These are phyloP conservation scores for Larimichthys crocea DNA, from an alignment of 2,113 vertebrate species.

Conservation along the genomic window DNA sequence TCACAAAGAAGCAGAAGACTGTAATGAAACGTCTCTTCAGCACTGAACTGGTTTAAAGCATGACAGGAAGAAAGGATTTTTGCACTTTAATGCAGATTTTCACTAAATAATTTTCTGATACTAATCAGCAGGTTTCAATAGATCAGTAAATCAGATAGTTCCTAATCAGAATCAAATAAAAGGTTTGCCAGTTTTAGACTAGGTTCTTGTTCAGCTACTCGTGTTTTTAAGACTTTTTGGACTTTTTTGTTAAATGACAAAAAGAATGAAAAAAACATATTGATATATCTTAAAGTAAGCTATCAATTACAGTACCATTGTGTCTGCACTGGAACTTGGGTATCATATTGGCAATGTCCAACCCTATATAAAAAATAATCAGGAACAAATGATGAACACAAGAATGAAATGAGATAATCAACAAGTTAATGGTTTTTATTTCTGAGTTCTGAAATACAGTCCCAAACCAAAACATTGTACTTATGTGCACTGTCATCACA, in stretches of 20 bases:
- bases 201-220: neutral
- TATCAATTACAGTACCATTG: neutral
- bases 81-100: slow-evolving; percentile 10
- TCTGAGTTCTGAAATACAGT: neutral
- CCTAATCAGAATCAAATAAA: too few relatives aligned
- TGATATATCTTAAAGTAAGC: neutral
- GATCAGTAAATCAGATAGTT: too few relatives aligned
- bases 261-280: neutral
- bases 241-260: neutral
- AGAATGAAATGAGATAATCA: neutral
- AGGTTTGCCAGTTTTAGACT: too few relatives aligned
- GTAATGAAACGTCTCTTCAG: slow-evolving; percentile 37
- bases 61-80: slow-evolving; percentile 22
- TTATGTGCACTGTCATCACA: neutral
- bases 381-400: neutral
- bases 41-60: slow-evolving; percentile 14
- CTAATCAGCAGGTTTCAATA: slow-evolving; percentile 17
- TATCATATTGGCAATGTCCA: neutral
- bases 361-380: neutral
- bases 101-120: slow-evolving; percentile 6
- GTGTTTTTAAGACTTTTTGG: neutral
- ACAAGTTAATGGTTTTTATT: neutral
- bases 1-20: slow-evolving; percentile 47
- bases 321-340: too few relatives aligned
- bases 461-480: neutral